Evolutionary conservation across 1,140 invertebrate species (phyloP).

Genomic region (Geopemphigus sp.): DNA sequence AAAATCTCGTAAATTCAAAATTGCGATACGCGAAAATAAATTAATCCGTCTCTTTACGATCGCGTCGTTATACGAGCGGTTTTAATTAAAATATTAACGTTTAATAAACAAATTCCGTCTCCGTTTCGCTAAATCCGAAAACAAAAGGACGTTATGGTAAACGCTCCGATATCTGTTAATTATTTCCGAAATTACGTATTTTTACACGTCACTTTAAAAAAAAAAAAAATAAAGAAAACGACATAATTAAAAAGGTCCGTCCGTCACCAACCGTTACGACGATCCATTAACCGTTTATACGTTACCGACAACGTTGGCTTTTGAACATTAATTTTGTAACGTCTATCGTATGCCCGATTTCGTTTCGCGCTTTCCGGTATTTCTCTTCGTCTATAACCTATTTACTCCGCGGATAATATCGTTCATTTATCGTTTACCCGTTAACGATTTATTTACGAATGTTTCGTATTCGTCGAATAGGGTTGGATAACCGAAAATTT

Average conservation of each 20-base stretch:
- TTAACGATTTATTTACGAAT: background rate
- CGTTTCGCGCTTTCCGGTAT: no score
- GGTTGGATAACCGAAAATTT: background rate
- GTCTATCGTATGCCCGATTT: background rate
- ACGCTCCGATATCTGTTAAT: background rate
- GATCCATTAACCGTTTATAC: no score
- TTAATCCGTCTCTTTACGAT: conserved; percentile 15
- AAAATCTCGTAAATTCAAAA: conserved; percentile 3
- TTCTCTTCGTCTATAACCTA: background rate
- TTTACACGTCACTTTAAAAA: no score
- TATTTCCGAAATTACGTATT: no score
- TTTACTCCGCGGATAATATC: no score
- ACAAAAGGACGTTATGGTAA: background rate
- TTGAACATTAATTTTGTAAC: no score
- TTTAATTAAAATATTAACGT: conserved; percentile 9
- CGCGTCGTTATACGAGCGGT: background rate
- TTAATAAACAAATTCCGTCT: background rate
- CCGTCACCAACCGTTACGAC: no score
- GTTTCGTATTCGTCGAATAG: background rate
- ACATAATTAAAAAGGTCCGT: no score
- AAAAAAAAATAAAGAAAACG: no score
- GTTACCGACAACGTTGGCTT: no score
- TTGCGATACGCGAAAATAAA: no score
- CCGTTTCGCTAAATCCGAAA: background rate
- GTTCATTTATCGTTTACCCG: no score